Base-by-base conservation (phyloP, 2,797 vertebrate genomes). In the Salmo trutta region DNA sequence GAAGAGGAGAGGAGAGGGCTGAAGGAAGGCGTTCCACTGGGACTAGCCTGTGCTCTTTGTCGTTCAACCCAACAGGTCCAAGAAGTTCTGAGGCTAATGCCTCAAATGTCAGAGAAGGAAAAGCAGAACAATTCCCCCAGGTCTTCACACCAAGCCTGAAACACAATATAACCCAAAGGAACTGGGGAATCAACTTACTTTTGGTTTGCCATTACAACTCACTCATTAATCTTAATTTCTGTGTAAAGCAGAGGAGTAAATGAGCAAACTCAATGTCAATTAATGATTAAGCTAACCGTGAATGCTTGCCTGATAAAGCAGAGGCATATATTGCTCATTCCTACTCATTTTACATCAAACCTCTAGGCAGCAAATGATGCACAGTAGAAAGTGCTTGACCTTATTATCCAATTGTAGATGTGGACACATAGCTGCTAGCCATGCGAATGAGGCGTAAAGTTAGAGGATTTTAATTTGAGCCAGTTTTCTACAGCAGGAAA, bases 151-250 rank as follows among this genome's bases (percentile, higher is more conserved):
- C 24, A 27, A 14, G 64, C 5, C 33, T 77, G 88, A 78, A 88
- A 90, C 85, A 90, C 85, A 64, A 82, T 73, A 84, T 79, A 83
- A 88, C 86, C 87, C 83, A 67, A 7, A 65, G 74, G 81, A 69
- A 82, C 83, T 27, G 70, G 41, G 14, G 87, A 78, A 86, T 82
- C 79, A 79, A 85, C 83, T 78, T 16, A 31, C 65, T 29, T 66
- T 66, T 27, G 24, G 27, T 29, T 31, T 31, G 65, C 65, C 12
- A 5, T 66, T 66, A 66, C 41, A 31, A 66, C 65, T 31, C 65
- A 66, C 4, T 15, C 24, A 12, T 66, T 15, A 7, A 17, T 66
- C 27, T 16, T 15, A 5, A 66, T 66, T 29, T 29, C 15, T 10
- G 65, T 66, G 24, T 29, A 29, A 66, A 29, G 29, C 65, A 15